Base-by-base conservation (phyloP, 1,140 invertebrate genomes). In the Euwallacea similis region DNA sequence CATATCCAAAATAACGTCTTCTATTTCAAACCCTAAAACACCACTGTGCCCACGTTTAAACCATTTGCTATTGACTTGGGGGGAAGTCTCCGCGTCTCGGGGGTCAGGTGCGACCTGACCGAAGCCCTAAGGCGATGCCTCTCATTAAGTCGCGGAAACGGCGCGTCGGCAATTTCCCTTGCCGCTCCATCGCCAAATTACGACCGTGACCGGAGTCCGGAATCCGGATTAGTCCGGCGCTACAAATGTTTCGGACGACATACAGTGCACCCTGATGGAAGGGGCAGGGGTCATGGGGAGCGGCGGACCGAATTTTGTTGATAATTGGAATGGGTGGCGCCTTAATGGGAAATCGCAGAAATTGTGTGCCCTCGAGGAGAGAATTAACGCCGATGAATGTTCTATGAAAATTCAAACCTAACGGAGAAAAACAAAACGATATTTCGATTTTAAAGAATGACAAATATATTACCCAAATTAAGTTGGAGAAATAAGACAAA, bases 111-210 rank as follows among this genome's bases (percentile, higher is more conserved):
- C 72, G 69, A 66, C 58, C 68, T 53, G 63, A n/a, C 60, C 47
- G 58, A 6, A 66, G 74, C 75, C 79, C 79, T 77, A 75, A 80
- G 77, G 79, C 76, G 77, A 77, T 80, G 76, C 75, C 74, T 75
- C 77, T 81, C 80, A 81, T 81, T 80, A 80, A 81, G 78, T 81
- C 76, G 76, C 80, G 80, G 80, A 81, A 81, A 78, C 80, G 77
- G 78, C 77, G 79, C 79, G 77, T 75, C 78, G 77, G 75, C 78
- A 80, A 81, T 80, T 81, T 81, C 79, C 77, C 79, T 78, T 79
- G 78, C 75, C 76, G 78, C 72, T 77, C 64, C 78, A 77, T 78
- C 76, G 76, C 78, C 76, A 79, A 79, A 81, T 81, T 81, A 81
- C 78, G 75, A 75, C 75, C 79, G 80, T 81, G 79, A 81, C 79